A percentile compares a stretch with the other conserved stretches of the same genome.
These are phyloP conservation scores for Syngnathus scovelli DNA, from an alignment of 2,113 vertebrate species.

Conservation along the genomic window DNA sequence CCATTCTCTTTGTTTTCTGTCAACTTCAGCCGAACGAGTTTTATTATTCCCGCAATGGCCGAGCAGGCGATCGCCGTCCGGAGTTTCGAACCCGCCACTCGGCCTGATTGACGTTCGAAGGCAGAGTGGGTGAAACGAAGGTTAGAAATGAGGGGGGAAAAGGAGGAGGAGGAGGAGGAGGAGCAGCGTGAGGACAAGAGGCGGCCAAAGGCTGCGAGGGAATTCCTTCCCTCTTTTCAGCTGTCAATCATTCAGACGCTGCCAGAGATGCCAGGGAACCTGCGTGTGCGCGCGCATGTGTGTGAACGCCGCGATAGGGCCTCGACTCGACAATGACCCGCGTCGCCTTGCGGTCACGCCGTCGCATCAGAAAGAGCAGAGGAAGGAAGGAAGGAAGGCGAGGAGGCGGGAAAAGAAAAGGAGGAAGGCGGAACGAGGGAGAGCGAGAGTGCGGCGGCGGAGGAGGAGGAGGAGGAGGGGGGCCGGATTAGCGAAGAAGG, in stretches of 20 bases:
- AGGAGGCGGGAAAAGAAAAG: conserved; percentile 13
- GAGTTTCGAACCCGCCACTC: background rate
- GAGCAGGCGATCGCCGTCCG: background rate
- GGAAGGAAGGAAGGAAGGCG: conserved; percentile 18
- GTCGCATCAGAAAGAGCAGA: conserved; percentile 39
- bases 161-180: conserved; percentile 18
- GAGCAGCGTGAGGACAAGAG: conserved; percentile 21
- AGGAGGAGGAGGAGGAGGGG: conserved; percentile 1
- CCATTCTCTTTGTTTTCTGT: too few relatives aligned
- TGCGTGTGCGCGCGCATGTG: conserved; percentile 22
- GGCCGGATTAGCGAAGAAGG: conserved; percentile 51
- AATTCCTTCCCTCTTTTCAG: conserved; percentile 65
- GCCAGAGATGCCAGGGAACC: conserved; percentile 63
- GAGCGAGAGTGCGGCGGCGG: background rate
- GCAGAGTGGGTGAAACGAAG: conserved; percentile 5
- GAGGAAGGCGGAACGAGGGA: background rate
- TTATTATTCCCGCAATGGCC: background rate
- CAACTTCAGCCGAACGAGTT: background rate
- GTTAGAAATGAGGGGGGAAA: conserved; percentile 24
- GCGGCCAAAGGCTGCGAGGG: conserved; percentile 65
- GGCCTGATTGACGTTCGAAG: background rate
- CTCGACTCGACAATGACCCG: conserved; percentile 58
- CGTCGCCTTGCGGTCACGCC: conserved; percentile 65
- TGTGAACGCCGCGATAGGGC: conserved; percentile 53
- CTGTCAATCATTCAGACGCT: conserved; percentile 60